These are phyloP conservation scores for Drosophila bifasciata DNA, from an alignment of 1,140 invertebrate species.

Conservation along the genomic window DNA sequence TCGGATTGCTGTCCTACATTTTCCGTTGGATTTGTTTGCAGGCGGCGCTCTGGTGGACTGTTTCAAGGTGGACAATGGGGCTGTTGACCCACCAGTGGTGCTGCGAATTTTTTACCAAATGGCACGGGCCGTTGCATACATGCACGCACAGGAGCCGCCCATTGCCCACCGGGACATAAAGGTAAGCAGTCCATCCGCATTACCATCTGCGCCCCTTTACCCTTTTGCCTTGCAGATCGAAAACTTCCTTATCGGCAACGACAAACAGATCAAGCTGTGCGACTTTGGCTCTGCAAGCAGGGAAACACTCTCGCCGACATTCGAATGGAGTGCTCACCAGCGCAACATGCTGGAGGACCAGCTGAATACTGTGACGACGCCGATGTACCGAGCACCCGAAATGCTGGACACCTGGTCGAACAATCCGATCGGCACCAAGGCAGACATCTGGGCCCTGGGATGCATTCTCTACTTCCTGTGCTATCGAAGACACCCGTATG, in stretches of 20 bases:
- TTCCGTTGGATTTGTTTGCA: conserved; percentile 51
- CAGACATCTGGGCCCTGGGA: conserved; percentile 98
- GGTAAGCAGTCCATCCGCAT: conserved; percentile 63
- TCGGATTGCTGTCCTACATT: too few species aligned
- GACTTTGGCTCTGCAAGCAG: conserved; percentile 99
- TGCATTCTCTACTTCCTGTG: conserved; percentile 97
- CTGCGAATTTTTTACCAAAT: conserved; percentile 96
- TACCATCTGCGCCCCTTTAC: too few species aligned
- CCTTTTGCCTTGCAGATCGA: conserved; percentile 86
- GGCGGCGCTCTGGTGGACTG: conserved; percentile 93
- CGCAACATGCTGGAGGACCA: conserved; percentile 97
- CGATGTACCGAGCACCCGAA: conserved; percentile 96
- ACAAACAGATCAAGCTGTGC: conserved; percentile 96
- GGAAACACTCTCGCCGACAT: conserved; percentile 92
- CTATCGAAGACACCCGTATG: conserved; percentile 98
- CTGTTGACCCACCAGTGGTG: conserved; percentile 91
- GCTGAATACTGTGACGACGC: conserved; percentile 91
- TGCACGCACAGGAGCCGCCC: conserved; percentile 95
- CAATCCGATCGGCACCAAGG: conserved; percentile 93
- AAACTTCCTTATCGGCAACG: conserved; percentile 88
- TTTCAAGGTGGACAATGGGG: conserved; percentile 86
- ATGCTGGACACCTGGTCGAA: conserved; percentile 99
- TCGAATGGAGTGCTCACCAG: conserved; percentile 96
- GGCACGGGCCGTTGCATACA: conserved; percentile 94
- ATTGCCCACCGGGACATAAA: conserved; percentile 95